Evolutionary conservation across 2,888 invertebrate genomes (phyloP), one percentile per base, ranked within the genome.

Genomic region (Melanostoma mellinum): DNA sequence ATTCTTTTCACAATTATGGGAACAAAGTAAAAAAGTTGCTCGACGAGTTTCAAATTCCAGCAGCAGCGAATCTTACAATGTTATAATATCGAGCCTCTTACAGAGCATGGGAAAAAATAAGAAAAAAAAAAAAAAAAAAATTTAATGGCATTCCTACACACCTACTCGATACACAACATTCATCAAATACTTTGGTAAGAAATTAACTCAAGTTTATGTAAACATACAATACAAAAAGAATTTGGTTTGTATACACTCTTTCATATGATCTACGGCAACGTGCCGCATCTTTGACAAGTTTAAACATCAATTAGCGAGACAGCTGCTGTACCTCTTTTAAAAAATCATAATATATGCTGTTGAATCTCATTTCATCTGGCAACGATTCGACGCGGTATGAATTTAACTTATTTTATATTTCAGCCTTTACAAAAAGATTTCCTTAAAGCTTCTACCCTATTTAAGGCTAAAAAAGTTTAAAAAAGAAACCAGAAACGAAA

Each of bases 281-380:
- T 55, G 61, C 48, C 55, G 10, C 46, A 72, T 38, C 63, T 67
- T 46, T 67, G 36, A 72, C 38, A 73, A 68, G 48, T 79, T 79
- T 60, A 79, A 78, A 68, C 55, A 61, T 73, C 78, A 73, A 73
- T 79, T 73, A 79, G 55, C 40, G 61, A 33, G 38, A 42, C 48
- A 33, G 10, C 8, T 53, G 6, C 3, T 40, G n/a, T 36, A 68
- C 6, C 40, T 38, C 9, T 35, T 48, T 67, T 44, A 46, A 71
- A 52, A 20, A 20, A 20, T n/a, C n/a, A 20, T 56, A 63, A 50
- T 56, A 61, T 74, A 61, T 58, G 46, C 46, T 71, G 58, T 44
- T 63, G 56, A 44, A 40, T 69, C 69, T 69, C 50, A 56, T 42
- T 74, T 44, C 44, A 60, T 60, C 60, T 60, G 42, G 46, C 61